phyloP scores from a whole-genome alignment of 2,888 invertebrate species.

The Cotesia congregata region DNA sequence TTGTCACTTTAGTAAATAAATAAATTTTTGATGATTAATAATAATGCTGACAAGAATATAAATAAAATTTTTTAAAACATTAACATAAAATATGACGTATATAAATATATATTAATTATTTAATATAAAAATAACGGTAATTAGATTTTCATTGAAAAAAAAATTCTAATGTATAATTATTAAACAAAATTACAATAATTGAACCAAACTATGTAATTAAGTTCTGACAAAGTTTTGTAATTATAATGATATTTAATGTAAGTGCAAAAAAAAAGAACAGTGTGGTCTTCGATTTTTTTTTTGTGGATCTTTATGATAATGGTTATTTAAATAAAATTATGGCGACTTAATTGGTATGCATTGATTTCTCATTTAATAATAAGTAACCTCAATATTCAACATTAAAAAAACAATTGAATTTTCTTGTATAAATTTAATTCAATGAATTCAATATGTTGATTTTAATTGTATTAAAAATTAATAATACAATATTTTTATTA shows the following conservation, averaged over 20 bases:
- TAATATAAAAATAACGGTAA: conserved; percentile 1
- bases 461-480: background rate
- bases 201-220: conserved; percentile 45
- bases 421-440: background rate
- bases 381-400: background rate
- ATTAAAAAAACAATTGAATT: background rate
- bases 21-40: background rate
- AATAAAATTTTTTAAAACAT: background rate
- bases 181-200: conserved; percentile 33
- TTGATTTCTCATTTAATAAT: background rate
- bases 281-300: conserved; percentile 27
- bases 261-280: conserved; percentile 46
- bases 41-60: background rate
- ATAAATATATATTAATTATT: background rate
- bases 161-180: conserved; percentile 18
- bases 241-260: conserved; percentile 49
- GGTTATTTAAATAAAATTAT: conserved; percentile 34
- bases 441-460: background rate
- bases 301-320: conserved; percentile 18
- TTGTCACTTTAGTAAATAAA: background rate
- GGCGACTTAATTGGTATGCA: conserved; percentile 9
- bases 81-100: background rate
- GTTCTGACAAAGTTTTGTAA: conserved; percentile 51
- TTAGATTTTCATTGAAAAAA: background rate
- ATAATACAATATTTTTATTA: background rate